Conservation (phyloP, 2,797 vertebrate genomes). For the Gallinago stenura region DNA sequence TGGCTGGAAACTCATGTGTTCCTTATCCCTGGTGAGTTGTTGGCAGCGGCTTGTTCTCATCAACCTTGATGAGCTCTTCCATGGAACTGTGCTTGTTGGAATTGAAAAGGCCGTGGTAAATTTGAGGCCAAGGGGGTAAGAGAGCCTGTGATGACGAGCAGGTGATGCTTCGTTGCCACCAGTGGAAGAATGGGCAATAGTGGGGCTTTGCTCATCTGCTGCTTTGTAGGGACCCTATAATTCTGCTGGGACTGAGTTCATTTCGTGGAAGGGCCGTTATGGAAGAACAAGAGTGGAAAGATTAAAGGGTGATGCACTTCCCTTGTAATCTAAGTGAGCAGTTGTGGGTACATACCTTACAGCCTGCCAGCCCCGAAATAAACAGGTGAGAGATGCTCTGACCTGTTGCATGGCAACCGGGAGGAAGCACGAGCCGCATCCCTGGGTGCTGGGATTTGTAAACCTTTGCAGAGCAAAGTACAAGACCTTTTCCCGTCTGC, state of each 20-base stretch:
- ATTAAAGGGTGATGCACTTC: neutral
- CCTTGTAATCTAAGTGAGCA: too few species aligned
- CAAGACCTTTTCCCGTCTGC: neutral
- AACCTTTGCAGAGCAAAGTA: conserved; percentile 11
- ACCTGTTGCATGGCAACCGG: conserved; percentile 64
- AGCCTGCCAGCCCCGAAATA: neutral
- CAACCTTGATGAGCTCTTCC: neutral
- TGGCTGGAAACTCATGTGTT: neutral
- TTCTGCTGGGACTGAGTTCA: neutral
- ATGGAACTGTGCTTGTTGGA: neutral
- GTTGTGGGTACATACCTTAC: neutral
- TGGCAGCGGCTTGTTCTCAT: neutral
- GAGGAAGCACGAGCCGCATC: neutral
- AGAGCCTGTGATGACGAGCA: neutral
- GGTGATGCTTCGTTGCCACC: neutral
- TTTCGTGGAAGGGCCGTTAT: neutral
- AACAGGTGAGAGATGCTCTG: neutral
- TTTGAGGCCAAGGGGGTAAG: neutral
- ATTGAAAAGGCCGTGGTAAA: neutral
- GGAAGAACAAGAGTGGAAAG: neutral
- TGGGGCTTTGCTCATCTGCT: neutral
- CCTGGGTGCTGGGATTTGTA: neutral
- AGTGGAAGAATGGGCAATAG: neutral
- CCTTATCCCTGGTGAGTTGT: neutral
- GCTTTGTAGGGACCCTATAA: neutral